phyloP scores from a whole-genome alignment of 2,797 vertebrate species.

The Eulemur albifrons region DNA sequence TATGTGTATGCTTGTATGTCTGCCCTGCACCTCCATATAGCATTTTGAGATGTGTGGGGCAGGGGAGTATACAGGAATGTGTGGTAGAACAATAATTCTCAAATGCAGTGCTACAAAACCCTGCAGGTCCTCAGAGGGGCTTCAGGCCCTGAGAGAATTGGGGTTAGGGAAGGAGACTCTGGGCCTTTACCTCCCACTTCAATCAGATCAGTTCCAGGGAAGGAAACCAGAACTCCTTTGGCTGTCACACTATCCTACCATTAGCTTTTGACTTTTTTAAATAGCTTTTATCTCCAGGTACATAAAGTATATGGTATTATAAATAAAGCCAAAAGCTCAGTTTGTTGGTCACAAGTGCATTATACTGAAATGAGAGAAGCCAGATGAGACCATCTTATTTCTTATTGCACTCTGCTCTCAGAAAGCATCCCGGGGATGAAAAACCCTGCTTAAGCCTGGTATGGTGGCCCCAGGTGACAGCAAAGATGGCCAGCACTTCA shows the following conservation, averaged over 20 bases:
- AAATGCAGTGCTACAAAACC: not conserved
- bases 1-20: not conserved
- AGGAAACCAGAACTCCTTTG: not conserved
- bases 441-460: not conserved
- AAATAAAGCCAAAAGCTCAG: not conserved
- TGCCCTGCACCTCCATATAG: not conserved
- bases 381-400: not conserved
- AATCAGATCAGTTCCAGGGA: not conserved
- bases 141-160: not conserved
- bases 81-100: not conserved
- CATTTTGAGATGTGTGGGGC: not conserved
- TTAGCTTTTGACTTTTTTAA: constrained; percentile 43
- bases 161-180: no score
- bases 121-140: not conserved
- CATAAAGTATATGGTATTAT: not conserved
- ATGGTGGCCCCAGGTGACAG: not conserved
- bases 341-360: not conserved
- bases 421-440: not conserved
- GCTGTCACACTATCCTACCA: not conserved
- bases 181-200: not conserved
- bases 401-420: not conserved
- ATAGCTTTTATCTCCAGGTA: not conserved
- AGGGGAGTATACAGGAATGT: not conserved
- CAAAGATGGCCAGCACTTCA: not conserved
- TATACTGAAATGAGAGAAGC: constrained; percentile 18